A percentile compares a stretch with the other conserved stretches of the same genome.
Evolutionary conservation across 2,797 vertebrate genomes (phyloP).

Genomic region (Lacerta viridis): DNA sequence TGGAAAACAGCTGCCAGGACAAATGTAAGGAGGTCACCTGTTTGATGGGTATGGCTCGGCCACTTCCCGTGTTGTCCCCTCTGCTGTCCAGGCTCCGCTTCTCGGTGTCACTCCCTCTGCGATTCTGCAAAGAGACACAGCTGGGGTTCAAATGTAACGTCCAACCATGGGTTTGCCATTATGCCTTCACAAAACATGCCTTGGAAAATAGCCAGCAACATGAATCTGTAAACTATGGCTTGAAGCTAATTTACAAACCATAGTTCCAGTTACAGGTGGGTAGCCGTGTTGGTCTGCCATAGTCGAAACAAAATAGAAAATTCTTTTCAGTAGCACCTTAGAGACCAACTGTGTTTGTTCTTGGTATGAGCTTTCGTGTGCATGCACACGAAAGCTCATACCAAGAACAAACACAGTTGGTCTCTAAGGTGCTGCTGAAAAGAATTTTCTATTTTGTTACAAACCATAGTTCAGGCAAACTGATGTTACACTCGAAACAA

Average conservation of each 20-base stretch:
- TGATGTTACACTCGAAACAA: neutral
- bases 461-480: neutral
- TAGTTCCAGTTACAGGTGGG: too few relatives aligned
- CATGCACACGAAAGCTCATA: too few relatives aligned
- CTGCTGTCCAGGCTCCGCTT: conserved; percentile 89
- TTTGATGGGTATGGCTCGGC: conserved; percentile 89
- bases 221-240: neutral
- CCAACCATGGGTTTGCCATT: neutral
- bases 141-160: neutral
- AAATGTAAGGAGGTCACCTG: conserved; percentile 82
- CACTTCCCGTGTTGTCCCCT: conserved; percentile 83
- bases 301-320: too few relatives aligned
- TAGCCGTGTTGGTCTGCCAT: too few relatives aligned
- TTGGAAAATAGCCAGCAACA: neutral
- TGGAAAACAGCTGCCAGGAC: neutral
- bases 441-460: neutral
- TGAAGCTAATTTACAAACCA: neutral
- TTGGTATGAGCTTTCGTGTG: too few relatives aligned
- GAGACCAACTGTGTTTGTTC: too few relatives aligned
- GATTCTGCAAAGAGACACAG: conserved; percentile 80
- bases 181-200: too few relatives aligned
- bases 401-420: too few relatives aligned
- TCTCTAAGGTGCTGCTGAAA: too few relatives aligned
- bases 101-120: conserved; percentile 92
- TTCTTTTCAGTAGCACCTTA: too few relatives aligned